These are phyloP conservation scores for Periophthalmodon schlosseri DNA, from an alignment of 2,113 vertebrate species.

Conservation along the genomic window DNA sequence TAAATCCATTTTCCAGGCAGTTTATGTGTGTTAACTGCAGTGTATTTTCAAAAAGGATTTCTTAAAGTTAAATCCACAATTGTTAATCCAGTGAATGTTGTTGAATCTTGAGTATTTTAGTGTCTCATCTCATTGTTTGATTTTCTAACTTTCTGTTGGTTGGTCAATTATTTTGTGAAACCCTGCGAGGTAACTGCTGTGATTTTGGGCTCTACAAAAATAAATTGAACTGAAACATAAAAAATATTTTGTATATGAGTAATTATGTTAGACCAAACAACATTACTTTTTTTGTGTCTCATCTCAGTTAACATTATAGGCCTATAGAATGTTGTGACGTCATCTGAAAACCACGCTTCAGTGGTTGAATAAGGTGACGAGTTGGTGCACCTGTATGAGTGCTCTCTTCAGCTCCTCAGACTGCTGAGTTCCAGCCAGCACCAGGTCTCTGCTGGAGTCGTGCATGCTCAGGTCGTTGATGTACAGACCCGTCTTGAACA, in stretches of 20 bases:
- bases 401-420: slow-evolving; percentile 80
- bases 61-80: neutral
- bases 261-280: too few species aligned
- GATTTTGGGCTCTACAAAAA: too few species aligned
- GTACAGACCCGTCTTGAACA: slow-evolving; percentile 79
- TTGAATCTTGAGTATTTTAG: too few species aligned
- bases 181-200: too few species aligned
- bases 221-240: too few species aligned
- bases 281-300: too few species aligned
- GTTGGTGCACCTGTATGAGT: slow-evolving; percentile 73
- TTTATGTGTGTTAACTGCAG: neutral
- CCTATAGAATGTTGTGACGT: neutral
- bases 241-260: too few species aligned
- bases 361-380: slow-evolving; percentile 26
- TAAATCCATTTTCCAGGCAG: too few species aligned
- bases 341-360: slow-evolving; percentile 1
- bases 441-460: slow-evolving; percentile 79
- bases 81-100: neutral
- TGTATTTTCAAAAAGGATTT: neutral
- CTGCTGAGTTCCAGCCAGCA: slow-evolving; percentile 77
- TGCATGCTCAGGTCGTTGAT: slow-evolving; percentile 82
- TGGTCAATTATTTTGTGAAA: too few species aligned
- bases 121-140: too few species aligned
- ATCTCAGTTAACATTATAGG: neutral
- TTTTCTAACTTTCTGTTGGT: too few species aligned